Conservation (phyloP, 2,797 vertebrate genomes). For the Gymnopithys bicolor region DNA sequence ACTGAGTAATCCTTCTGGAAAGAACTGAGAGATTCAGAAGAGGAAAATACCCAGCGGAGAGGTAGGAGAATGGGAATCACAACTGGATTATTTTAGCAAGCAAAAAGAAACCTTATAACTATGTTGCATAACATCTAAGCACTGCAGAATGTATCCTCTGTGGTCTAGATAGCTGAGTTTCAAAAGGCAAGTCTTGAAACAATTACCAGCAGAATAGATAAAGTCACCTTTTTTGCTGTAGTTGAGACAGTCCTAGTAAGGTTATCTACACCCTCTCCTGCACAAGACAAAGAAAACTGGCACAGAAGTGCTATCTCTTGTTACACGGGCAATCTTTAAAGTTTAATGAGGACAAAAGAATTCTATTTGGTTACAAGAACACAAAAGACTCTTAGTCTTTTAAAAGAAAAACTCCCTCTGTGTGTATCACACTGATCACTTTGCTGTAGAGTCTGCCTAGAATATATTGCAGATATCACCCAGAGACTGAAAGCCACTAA, state of each 20-base stretch:
- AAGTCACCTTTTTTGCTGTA: neutral
- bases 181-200: neutral
- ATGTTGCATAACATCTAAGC: neutral
- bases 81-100: neutral
- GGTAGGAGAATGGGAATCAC: neutral
- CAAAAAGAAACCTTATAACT: neutral
- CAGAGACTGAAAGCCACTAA: neutral
- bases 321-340: conserved; percentile 26
- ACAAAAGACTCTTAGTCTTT: conserved; percentile 1
- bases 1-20: neutral
- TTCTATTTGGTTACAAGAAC: conserved; percentile 48
- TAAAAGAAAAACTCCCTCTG: neutral
- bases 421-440: neutral
- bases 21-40: neutral
- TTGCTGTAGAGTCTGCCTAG: neutral
- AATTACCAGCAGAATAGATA: neutral
- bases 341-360: conserved; percentile 62
- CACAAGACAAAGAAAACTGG: neutral
- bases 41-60: neutral
- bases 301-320: neutral
- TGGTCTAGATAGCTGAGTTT: neutral
- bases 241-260: neutral
- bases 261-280: neutral
- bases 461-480: neutral
- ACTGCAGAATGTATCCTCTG: neutral